These are phyloP conservation scores for Myathropa florea DNA, from an alignment of 2,888 invertebrate genomes.

Conservation along the genomic window DNA sequence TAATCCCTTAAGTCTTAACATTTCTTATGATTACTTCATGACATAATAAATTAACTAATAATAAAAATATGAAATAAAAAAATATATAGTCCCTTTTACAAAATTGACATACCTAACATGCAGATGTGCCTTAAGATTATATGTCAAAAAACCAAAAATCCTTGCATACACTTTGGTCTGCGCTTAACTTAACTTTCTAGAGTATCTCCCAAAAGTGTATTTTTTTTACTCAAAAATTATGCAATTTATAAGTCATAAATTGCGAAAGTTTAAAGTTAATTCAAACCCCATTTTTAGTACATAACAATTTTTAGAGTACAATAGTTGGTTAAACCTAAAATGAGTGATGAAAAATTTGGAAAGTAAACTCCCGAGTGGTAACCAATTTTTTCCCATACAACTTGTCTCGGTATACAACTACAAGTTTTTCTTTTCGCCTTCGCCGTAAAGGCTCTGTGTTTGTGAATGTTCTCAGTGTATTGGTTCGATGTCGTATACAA, in stretches of 20 bases:
- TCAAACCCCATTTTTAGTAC: not conserved
- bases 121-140: conserved; percentile 12
- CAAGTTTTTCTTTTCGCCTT: conserved; percentile 63
- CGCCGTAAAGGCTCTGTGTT: conserved; percentile 41
- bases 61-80: too few species aligned
- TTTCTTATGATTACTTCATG: too few species aligned
- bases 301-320: not conserved
- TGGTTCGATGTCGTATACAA: conserved; percentile 51
- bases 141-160: conserved; percentile 56
- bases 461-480: conserved; percentile 45
- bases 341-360: conserved; percentile 49
- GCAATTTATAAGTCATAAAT: conserved; percentile 52
- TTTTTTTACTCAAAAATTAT: conserved; percentile 58
- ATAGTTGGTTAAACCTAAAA: not conserved
- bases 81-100: too few species aligned
- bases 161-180: conserved; percentile 49
- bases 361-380: conserved; percentile 54
- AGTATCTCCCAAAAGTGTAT: conserved; percentile 40
- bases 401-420: conserved; percentile 62
- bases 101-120: conserved; percentile 37
- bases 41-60: too few species aligned
- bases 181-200: conserved; percentile 58
- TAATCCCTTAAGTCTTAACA: too few species aligned
- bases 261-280: not conserved
- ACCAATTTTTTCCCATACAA: conserved; percentile 53